Percentiles rank a stretch among this genome's conserved stretches.
These are phyloP conservation scores for Clarias fuscus DNA, from an alignment of 2,797 vertebrate species.

Conservation along the genomic window DNA sequence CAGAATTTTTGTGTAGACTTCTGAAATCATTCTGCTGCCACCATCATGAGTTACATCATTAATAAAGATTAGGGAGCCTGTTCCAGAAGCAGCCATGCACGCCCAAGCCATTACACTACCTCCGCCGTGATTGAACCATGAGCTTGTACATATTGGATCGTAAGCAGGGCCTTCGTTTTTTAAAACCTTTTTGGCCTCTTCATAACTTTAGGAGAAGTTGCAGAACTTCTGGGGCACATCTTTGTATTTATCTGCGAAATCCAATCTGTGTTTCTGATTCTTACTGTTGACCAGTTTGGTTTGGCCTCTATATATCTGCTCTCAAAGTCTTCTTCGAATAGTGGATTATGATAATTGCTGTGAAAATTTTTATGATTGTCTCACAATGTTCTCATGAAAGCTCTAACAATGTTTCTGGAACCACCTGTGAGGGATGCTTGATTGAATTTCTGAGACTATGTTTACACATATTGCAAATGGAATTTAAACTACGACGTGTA, in stretches of 20 bases:
- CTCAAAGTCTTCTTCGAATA: not conserved
- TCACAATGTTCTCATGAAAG: not conserved
- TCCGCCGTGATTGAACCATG: no score
- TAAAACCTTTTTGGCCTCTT: not conserved
- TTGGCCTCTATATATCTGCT: not conserved
- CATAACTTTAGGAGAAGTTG: not conserved
- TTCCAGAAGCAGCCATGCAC: not conserved
- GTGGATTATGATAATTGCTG: not conserved
- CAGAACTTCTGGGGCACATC: not conserved
- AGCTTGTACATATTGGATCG: not conserved
- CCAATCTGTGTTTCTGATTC: not conserved
- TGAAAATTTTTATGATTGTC: not conserved
- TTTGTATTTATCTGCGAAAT: not conserved
- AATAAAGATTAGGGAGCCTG: not conserved
- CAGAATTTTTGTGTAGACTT: not conserved
- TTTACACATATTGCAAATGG: no score
- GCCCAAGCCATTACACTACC: not conserved
- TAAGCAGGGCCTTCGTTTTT: not conserved
- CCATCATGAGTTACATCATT: not conserved
- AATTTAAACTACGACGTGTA: no score
- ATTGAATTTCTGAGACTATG: no score
- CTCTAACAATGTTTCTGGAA: not conserved
- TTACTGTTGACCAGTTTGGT: not conserved
- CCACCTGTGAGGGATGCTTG: no score
- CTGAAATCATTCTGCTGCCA: not conserved